phyloP scores from a whole-genome alignment of 1,140 invertebrate genomes.

The Polyergus mexicanus region DNA sequence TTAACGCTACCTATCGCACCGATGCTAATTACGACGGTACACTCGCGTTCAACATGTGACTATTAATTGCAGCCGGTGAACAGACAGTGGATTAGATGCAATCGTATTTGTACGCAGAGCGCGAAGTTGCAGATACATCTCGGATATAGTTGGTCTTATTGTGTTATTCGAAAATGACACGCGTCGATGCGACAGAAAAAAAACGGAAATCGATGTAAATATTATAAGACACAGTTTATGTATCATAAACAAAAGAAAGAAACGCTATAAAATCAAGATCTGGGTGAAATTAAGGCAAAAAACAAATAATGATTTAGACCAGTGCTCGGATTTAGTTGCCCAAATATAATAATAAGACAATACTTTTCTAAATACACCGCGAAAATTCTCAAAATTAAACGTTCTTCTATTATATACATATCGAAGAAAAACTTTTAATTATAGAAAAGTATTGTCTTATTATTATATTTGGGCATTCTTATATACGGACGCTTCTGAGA shows the following conservation, averaged over 20 bases:
- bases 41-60: conserved; percentile 21
- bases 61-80: conserved; percentile 42
- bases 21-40: conserved; percentile 49
- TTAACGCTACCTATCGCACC: conserved; percentile 37
- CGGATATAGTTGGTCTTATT: background rate
- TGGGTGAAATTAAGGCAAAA: too few species aligned
- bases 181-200: background rate
- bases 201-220: background rate
- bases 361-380: too few species aligned
- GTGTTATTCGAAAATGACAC: background rate
- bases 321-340: too few species aligned
- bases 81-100: conserved; percentile 24
- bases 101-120: conserved; percentile 29
- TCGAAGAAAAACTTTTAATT: too few species aligned
- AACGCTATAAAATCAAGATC: background rate
- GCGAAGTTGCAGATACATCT: conserved; percentile 19
- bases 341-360: too few species aligned
- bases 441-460: too few species aligned
- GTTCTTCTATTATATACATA: too few species aligned
- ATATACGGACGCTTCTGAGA: too few species aligned
- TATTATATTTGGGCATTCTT: too few species aligned
- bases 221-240: background rate
- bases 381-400: too few species aligned
- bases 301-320: too few species aligned
- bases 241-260: background rate